These are phyloP conservation scores for Stichopus horrens DNA, from an alignment of 53 echinoderm and acorn worm genomes.

Conservation along the genomic window DNA sequence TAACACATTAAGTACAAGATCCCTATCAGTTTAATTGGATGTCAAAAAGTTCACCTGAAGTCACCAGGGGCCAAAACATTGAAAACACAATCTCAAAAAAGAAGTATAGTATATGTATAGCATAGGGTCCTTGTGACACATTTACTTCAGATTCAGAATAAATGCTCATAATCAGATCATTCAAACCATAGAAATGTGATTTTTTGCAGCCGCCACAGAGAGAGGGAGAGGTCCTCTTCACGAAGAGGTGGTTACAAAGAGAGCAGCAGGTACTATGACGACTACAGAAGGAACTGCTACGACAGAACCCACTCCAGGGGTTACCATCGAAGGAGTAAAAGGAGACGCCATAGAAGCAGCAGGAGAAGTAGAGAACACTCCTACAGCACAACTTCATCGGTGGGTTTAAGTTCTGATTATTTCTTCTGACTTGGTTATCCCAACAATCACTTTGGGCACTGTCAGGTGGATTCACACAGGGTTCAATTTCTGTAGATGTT, in stretches of 20 bases:
- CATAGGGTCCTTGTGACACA: no score
- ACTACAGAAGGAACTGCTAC: constrained; percentile 16
- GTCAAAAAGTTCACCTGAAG: no score
- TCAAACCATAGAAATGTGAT: neutral
- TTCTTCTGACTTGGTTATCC: neutral
- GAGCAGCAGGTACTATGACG: constrained; percentile 34
- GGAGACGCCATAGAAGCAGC: constrained; percentile 7
- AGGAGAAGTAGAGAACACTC: constrained; percentile 9
- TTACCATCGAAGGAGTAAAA: constrained; percentile 23
- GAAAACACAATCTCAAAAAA: no score
- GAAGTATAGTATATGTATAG: no score
- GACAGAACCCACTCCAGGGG: constrained; percentile 29
- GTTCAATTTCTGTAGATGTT: no score
- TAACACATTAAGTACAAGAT: no score
- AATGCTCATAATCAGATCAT: no score
- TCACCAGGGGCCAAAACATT: no score
- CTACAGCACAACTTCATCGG: constrained; percentile 44
- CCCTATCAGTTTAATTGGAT: no score
- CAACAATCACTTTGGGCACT: neutral
- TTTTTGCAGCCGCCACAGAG: constrained; percentile 41
- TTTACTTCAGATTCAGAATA: no score
- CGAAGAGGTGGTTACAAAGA: constrained; percentile 34
- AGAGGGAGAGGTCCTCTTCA: constrained; percentile 20
- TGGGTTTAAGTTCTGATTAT: constrained; percentile 19
- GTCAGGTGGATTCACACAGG: neutral